phyloP scores from a whole-genome alignment of 2,888 invertebrate species.

The Dorcus hopei region DNA sequence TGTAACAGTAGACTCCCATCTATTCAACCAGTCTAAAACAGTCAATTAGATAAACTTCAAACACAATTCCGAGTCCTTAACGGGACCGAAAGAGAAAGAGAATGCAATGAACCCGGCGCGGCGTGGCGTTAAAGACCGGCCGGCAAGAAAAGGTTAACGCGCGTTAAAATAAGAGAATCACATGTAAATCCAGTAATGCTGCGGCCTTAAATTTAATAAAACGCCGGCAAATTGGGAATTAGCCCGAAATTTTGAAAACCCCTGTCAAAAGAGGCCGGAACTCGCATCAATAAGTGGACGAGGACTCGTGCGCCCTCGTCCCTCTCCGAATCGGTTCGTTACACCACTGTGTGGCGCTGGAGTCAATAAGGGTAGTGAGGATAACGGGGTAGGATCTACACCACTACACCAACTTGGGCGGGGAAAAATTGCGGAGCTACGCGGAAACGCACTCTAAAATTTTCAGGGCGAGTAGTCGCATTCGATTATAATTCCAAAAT shows the following conservation, averaged over 20 bases:
- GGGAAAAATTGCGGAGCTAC: constrained; percentile 1
- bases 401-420: constrained; percentile 8
- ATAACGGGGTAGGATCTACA: constrained; percentile 23
- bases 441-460: background rate
- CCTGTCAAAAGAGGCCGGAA: constrained; percentile 28
- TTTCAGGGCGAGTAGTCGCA: background rate
- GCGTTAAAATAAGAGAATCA: no score
- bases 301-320: constrained; percentile 23
- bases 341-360: constrained; percentile 28
- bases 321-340: constrained; percentile 23
- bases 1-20: no score
- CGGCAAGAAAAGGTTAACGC: no score
- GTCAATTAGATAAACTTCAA: no score
- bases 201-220: constrained; percentile 25
- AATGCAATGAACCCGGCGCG: no score
- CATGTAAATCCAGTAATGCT: constrained; percentile 8
- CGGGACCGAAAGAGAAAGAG: no score
- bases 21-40: no score
- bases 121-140: no score
- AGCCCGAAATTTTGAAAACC: constrained; percentile 26
- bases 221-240: constrained; percentile 26
- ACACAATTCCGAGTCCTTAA: no score
- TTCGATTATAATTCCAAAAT: no score
- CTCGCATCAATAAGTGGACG: constrained; percentile 32
- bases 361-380: constrained; percentile 30